Evolutionary conservation across 2,888 invertebrate genomes (phyloP).

Genomic region (Chromoteleia sp.): DNA sequence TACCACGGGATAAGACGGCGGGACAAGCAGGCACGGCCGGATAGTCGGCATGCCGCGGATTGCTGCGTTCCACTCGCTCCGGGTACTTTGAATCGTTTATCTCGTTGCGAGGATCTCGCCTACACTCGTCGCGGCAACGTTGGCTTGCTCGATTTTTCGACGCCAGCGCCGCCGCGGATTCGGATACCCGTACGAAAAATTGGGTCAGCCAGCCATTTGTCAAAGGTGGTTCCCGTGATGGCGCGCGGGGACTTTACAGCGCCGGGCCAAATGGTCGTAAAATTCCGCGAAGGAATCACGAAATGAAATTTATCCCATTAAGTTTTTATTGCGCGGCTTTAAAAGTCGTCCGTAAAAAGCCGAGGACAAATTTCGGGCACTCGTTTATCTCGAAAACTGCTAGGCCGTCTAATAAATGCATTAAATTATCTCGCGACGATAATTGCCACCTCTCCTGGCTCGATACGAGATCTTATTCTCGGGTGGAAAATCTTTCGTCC

Average conservation of each 20-base stretch:
- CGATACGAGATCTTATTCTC: too few relatives aligned
- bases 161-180: constrained; percentile 19
- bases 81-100: constrained; percentile 73
- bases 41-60: constrained; percentile 79
- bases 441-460: too few relatives aligned
- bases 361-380: too few relatives aligned
- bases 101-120: constrained; percentile 70
- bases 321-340: constrained; percentile 1
- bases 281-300: neutral
- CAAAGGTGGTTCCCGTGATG: constrained; percentile 23
- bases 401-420: neutral
- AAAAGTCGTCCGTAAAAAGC: too few relatives aligned
- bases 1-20: constrained; percentile 74
- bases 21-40: constrained; percentile 75
- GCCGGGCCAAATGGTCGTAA: too few relatives aligned
- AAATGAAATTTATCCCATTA: neutral
- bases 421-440: too few relatives aligned
- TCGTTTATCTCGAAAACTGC: neutral
- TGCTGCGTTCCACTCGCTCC: constrained; percentile 77
- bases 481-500: too few relatives aligned
- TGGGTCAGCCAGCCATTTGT: constrained; percentile 45
- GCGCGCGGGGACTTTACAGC: neutral
- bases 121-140: constrained; percentile 57
- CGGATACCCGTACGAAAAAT: constrained; percentile 1
- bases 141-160: constrained; percentile 48